phyloP scores from a whole-genome alignment of 1,140 invertebrate species.

The Ceratosolen solmsi region DNA sequence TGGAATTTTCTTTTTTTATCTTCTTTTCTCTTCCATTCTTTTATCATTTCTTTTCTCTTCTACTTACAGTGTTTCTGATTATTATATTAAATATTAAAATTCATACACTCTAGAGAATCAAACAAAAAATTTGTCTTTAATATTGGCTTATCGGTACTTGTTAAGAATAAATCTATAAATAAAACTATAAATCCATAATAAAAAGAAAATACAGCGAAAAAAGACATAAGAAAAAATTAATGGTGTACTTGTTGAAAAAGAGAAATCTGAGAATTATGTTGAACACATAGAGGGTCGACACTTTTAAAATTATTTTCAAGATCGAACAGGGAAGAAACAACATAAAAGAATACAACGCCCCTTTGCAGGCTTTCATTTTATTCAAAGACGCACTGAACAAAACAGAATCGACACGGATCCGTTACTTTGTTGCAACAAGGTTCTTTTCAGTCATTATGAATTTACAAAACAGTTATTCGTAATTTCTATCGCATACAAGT shows the following conservation, averaged over 20 bases:
- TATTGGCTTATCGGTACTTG: too few relatives aligned
- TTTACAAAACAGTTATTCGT: neutral
- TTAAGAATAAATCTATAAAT: too few relatives aligned
- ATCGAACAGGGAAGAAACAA: neutral
- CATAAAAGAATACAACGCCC: neutral
- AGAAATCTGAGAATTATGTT: neutral
- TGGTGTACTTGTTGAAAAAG: neutral
- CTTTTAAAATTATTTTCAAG: neutral
- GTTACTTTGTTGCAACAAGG: slow-evolving; percentile 1
- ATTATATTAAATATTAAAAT: too few relatives aligned
- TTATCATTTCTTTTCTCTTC: too few relatives aligned
- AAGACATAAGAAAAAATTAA: neutral
- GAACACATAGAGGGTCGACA: neutral
- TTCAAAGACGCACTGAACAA: neutral
- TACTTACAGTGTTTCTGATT: too few relatives aligned
- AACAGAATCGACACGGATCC: neutral
- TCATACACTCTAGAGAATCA: too few relatives aligned
- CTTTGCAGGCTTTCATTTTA: neutral
- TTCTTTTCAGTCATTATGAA: neutral
- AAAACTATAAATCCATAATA: too few relatives aligned
- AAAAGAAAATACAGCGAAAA: too few relatives aligned
- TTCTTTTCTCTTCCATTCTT: too few relatives aligned
- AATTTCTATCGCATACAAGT: neutral
- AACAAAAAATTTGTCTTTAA: too few relatives aligned
- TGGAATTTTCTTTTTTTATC: too few relatives aligned